Conservation (phyloP, 2,113 vertebrate genomes). For the Mirounga angustirostris region DNA sequence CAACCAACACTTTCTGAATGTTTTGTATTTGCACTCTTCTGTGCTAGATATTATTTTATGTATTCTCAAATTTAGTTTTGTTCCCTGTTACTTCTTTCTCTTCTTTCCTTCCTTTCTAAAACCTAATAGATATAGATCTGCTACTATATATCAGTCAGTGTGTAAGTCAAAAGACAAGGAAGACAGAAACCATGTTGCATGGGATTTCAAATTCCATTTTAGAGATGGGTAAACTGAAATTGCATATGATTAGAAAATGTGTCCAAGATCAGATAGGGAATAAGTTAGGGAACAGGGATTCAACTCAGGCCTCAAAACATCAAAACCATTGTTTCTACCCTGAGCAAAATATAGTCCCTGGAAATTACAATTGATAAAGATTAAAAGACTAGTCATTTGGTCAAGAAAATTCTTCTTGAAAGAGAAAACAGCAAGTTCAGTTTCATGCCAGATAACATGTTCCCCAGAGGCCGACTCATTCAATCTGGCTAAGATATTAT, state of each 20-base stretch:
- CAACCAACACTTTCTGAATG: background rate
- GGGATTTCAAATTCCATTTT: constrained; percentile 4
- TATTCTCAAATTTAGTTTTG: background rate
- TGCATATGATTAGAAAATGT: background rate
- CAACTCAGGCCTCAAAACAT: background rate
- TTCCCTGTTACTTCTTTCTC: background rate
- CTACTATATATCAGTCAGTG: background rate
- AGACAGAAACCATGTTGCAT: background rate
- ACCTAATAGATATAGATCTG: background rate
- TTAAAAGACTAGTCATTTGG: background rate
- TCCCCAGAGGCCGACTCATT: background rate
- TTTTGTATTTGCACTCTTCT: background rate
- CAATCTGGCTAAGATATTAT: background rate
- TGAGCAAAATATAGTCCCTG: background rate
- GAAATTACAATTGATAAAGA: background rate
- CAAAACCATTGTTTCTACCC: background rate
- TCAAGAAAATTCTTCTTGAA: background rate
- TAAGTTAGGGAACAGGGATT: background rate
- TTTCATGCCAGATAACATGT: background rate
- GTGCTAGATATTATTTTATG: background rate
- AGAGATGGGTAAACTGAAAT: background rate
- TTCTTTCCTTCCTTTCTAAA: background rate
- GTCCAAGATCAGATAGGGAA: background rate
- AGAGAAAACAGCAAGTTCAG: background rate
- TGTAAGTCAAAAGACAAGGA: background rate